Percentiles rank a stretch among this genome's conserved stretches.
These are phyloP conservation scores for Peribatodes rhomboidaria DNA, from an alignment of 2,888 invertebrate genomes.

Conservation along the genomic window DNA sequence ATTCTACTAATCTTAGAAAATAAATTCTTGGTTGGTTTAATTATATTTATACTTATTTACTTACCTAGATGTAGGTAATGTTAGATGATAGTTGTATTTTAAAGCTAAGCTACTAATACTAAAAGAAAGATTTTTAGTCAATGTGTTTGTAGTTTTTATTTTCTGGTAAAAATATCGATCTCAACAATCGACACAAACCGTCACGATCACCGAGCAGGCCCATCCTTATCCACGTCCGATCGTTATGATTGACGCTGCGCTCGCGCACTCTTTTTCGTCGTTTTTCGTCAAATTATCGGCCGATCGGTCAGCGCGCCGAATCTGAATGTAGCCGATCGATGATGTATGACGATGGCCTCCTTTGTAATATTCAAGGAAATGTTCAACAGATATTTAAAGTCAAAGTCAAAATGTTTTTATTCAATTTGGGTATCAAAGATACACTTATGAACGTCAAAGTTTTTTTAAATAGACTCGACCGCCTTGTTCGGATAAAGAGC, in stretches of 20 bases:
- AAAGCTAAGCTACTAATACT: no score
- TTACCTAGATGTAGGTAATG: no score
- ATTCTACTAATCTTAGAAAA: no score
- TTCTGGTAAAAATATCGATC: neutral
- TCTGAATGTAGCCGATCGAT: conserved; percentile 52
- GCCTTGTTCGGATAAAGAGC: no score
- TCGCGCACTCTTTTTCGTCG: conserved; percentile 60
- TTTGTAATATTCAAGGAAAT: conserved; percentile 57
- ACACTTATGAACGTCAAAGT: no score
- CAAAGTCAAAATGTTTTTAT: no score
- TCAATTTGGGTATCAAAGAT: no score
- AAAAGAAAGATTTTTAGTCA: no score
- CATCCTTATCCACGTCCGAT: conserved; percentile 41
- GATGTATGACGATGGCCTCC: conserved; percentile 66
- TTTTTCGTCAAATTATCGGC: conserved; percentile 54
- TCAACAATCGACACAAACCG: conserved; percentile 28
- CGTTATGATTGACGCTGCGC: conserved; percentile 69
- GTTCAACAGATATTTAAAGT: conserved; percentile 35
- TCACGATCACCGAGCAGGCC: neutral
- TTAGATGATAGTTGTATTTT: no score
- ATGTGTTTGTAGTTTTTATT: neutral
- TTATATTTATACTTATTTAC: no score
- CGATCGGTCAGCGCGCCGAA: conserved; percentile 48
- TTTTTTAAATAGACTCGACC: no score
- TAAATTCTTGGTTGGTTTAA: no score